Percentiles rank a stretch among this genome's conserved stretches.
These are phyloP conservation scores for Cyclura pinguis DNA, from an alignment of 2,797 vertebrate genomes.

Conservation along the genomic window DNA sequence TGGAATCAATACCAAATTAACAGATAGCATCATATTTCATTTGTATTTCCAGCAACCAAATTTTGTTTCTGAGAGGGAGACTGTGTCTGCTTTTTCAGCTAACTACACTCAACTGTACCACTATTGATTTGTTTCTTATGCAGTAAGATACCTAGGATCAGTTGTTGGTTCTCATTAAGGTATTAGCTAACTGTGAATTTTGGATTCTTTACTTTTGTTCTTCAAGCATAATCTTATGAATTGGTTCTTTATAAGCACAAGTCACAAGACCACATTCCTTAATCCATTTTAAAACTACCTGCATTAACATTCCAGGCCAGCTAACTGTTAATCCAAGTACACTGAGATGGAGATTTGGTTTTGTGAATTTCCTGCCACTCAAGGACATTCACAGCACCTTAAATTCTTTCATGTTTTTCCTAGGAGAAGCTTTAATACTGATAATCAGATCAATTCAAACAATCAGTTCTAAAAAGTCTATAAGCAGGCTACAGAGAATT, in stretches of 20 bases:
- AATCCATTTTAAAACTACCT: slow-evolving; percentile 32
- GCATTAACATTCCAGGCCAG: slow-evolving; percentile 37
- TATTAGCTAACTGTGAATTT: background rate
- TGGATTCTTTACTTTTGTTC: background rate
- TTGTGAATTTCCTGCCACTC: slow-evolving; percentile 6
- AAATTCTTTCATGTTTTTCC: slow-evolving; percentile 17
- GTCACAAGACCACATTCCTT: slow-evolving; percentile 15
- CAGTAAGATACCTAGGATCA: background rate
- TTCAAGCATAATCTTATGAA: background rate
- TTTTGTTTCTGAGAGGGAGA: background rate
- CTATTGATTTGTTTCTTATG: slow-evolving; percentile 4
- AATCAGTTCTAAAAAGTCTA: background rate
- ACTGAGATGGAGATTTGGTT: background rate
- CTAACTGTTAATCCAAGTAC: slow-evolving; percentile 32
- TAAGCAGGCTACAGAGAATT: background rate
- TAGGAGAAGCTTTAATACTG: background rate
- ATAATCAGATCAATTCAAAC: background rate
- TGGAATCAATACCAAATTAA: background rate
- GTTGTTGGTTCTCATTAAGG: background rate
- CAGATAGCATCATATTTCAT: background rate
- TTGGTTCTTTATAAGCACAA: background rate
- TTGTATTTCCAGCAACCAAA: background rate
- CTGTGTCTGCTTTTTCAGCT: background rate
- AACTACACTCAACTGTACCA: background rate
- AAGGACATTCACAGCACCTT: slow-evolving; percentile 6